Conservation (phyloP, 2,797 vertebrate species). For the Hirundo rustica region DNA sequence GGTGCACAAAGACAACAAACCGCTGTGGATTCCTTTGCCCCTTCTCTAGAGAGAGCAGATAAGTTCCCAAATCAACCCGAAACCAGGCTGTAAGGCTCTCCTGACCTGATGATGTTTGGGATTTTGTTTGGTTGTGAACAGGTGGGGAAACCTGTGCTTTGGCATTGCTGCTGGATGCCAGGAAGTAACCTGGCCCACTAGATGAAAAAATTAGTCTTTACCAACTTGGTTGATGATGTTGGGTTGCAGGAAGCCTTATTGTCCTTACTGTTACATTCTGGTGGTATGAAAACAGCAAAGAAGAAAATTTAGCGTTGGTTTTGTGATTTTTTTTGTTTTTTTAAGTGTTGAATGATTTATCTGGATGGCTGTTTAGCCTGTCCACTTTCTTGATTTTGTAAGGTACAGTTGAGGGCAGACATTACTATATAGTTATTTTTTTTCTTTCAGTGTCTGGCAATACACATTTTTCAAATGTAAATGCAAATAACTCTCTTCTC, state of each 20-base stretch:
- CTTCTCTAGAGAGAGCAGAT: neutral
- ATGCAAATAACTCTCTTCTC: slow-evolving; percentile 13
- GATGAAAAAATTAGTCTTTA: neutral
- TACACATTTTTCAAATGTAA: neutral
- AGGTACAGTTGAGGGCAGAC: neutral
- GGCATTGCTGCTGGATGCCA: neutral
- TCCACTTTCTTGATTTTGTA: neutral
- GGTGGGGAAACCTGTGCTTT: neutral
- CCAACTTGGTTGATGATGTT: neutral
- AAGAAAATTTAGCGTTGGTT: neutral
- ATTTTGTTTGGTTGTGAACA: neutral
- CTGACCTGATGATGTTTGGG: neutral
- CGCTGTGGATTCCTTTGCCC: neutral
- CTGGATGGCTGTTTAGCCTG: neutral
- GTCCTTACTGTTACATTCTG: neutral
- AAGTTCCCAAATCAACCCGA: neutral
- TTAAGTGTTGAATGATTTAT: neutral
- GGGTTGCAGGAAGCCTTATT: neutral
- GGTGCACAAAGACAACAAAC: neutral
- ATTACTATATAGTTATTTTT: neutral
- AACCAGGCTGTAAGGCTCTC: neutral
- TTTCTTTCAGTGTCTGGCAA: neutral
- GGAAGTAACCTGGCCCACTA: neutral
- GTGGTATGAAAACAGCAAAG: neutral
- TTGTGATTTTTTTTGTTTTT: neutral